A percentile compares a stretch with the other conserved stretches of the same genome.
Evolutionary conservation across 1,140 invertebrate genomes (phyloP).

Genomic region (Cyphomyrmex costatus): DNA sequence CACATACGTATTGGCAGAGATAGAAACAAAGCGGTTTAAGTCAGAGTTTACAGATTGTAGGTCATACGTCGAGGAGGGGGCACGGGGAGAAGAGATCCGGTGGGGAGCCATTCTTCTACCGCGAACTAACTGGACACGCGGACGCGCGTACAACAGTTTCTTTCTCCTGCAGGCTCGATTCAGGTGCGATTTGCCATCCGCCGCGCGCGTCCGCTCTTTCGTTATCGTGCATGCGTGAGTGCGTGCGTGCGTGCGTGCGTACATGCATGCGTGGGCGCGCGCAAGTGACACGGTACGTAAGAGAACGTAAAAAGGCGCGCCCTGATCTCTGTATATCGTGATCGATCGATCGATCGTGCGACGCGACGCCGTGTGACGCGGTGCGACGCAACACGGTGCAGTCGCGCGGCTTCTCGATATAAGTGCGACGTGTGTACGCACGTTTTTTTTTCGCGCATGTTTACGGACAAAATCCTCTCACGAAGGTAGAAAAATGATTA

Average conservation of each 20-base stretch:
- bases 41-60: constrained; percentile 47
- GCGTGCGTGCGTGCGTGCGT: constrained; percentile 19
- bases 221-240: constrained; percentile 28
- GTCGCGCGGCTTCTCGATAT: constrained; percentile 30
- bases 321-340: constrained; percentile 44
- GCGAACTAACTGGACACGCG: constrained; percentile 85
- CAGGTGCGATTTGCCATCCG: constrained; percentile 75
- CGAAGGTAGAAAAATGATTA: constrained; percentile 12
- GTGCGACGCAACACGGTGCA: constrained; percentile 14
- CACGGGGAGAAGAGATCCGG: constrained; percentile 63
- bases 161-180: constrained; percentile 81
- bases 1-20: not conserved
- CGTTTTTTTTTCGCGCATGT: constrained; percentile 16
- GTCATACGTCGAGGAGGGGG: constrained; percentile 49
- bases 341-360: constrained; percentile 52
- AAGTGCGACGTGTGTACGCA: not conserved
- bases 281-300: constrained; percentile 21
- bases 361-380: not conserved
- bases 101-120: constrained; percentile 80
- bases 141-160: constrained; percentile 80
- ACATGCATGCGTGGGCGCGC: not conserved
- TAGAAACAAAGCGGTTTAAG: constrained; percentile 32
- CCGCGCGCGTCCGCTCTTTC: constrained; percentile 8
- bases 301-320: constrained; percentile 12
- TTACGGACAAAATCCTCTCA: not conserved